Percentiles rank a stretch among this genome's conserved stretches.
These are phyloP conservation scores for Condylura cristata DNA, from an alignment of 2,113 vertebrate genomes.

Conservation along the genomic window DNA sequence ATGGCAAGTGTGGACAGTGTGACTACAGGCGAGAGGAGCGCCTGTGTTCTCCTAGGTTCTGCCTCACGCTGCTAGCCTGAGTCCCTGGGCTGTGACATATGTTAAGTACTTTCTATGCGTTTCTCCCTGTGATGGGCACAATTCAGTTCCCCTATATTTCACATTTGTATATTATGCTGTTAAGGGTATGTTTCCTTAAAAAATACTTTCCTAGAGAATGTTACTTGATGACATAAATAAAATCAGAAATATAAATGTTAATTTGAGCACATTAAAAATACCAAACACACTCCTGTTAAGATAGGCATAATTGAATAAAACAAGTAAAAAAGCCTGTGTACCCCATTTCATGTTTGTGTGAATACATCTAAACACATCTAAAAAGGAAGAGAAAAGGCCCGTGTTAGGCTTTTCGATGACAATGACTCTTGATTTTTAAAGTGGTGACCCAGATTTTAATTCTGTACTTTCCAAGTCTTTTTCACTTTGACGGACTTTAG, in stretches of 20 bases:
- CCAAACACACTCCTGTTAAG: not conserved
- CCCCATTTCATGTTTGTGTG: no score
- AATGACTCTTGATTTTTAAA: not conserved
- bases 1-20: no score
- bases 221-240: not conserved
- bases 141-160: constrained; percentile 52
- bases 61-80: no score
- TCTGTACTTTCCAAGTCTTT: not conserved
- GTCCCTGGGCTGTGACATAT: no score
- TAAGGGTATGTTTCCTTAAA: not conserved
- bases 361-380: no score
- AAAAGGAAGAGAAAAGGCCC: no score
- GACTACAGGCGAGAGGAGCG: no score
- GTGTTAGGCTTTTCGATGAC: not conserved
- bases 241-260: not conserved
- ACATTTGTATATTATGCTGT: constrained; percentile 40
- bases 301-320: not conserved
- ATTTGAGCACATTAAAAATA: not conserved
- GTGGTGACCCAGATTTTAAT: not conserved
- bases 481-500: not conserved
- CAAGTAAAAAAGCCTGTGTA: no score
- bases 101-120: no score
- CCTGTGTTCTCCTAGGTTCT: no score
- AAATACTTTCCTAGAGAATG: not conserved
- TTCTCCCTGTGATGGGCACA: no score